Percentiles rank a stretch among this genome's conserved stretches.
Conservation (phyloP, 1,140 invertebrate species). For the Odontomachus brunneus region DNA sequence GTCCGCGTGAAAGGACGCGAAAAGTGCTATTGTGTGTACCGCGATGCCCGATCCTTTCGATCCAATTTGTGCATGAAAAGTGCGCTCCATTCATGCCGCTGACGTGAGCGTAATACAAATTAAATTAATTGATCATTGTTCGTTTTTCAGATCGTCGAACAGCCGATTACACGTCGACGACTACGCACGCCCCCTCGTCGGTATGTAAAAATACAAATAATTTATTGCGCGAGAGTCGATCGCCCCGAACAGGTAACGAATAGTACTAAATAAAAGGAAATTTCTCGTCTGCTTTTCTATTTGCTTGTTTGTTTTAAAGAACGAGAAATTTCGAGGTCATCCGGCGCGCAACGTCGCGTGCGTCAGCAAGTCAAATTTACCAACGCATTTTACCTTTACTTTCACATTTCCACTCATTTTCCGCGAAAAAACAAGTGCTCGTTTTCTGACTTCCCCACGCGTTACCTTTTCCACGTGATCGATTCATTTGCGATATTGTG, state of each 20-base stretch:
- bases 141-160: constrained; percentile 37
- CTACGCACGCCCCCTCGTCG: background rate
- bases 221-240: constrained; percentile 1
- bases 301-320: no score
- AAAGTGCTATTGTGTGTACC: background rate
- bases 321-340: no score
- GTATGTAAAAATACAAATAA: constrained; percentile 29
- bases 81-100: background rate
- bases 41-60: background rate
- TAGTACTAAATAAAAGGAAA: background rate
- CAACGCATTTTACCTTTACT: no score
- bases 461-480: background rate
- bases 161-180: background rate
- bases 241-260: background rate
- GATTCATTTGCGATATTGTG: background rate
- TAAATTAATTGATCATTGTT: constrained; percentile 21
- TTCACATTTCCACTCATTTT: background rate
- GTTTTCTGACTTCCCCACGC: background rate
- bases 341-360: background rate
- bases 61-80: background rate
- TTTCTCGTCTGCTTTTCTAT: background rate
- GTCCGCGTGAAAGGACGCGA: background rate
- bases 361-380: background rate
- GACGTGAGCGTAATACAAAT: background rate
- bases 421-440: background rate